Evolutionary conservation across 2,113 vertebrate species (phyloP).

Genomic region (Neolamprologus sp.): DNA sequence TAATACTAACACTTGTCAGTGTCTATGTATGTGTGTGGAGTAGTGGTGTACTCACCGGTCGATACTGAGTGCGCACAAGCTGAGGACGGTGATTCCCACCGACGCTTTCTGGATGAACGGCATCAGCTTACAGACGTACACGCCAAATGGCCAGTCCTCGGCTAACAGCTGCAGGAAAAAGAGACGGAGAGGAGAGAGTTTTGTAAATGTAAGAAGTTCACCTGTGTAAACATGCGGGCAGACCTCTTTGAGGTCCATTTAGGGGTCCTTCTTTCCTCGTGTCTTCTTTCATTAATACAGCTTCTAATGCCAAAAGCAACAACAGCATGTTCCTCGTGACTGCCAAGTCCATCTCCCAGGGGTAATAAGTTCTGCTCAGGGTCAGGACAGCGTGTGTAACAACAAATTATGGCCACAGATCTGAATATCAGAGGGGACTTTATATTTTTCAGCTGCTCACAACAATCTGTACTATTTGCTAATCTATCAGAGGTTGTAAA

Average conservation of each 20-base stretch:
- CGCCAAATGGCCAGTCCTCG: constrained; percentile 85
- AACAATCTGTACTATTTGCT: neutral
- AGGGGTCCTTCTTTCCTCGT: neutral
- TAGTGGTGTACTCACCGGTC: constrained; percentile 74
- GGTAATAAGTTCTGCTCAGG: neutral
- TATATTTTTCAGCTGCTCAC: neutral
- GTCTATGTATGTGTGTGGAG: neutral
- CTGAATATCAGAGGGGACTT: neutral
- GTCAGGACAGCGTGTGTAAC: neutral
- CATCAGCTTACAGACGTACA: constrained; percentile 82
- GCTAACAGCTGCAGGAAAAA: constrained; percentile 73
- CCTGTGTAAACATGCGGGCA: neutral
- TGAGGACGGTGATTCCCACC: constrained; percentile 86
- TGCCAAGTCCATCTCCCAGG: neutral
- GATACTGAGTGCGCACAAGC: constrained; percentile 86
- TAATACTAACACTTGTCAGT: neutral
- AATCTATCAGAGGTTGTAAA: neutral
- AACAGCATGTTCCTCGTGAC: neutral
- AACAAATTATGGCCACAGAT: neutral
- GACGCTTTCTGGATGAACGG: constrained; percentile 89
- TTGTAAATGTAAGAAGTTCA: neutral
- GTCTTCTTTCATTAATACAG: neutral
- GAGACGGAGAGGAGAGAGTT: neutral
- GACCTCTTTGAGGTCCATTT: neutral
- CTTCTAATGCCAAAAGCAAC: neutral